Base-by-base conservation (phyloP, 2,888 invertebrate species). In the Caenorhabditis sp. region DNA sequence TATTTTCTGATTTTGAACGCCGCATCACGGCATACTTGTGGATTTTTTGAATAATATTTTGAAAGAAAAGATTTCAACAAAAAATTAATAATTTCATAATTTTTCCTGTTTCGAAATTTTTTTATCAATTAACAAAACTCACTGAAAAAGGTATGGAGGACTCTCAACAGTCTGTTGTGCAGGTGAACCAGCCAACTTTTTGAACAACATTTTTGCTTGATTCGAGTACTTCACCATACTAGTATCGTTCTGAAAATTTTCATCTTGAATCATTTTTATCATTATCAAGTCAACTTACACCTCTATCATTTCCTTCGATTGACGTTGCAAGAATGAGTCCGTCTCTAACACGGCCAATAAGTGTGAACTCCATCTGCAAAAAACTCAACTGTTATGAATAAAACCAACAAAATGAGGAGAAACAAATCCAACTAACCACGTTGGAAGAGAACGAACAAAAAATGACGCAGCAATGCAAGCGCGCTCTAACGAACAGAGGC, bases 141-240 rank as follows among this genome's bases (percentile, higher is more conserved):
- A 99, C 97, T 99, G 97, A 90, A 99, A 99, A 88, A 96, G 92
- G 91, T 93, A 97, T 71, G 94, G 93, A 79, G 96, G 97, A 69
- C 95, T 95, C 91, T 99, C 97, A 87, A 99, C 94, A 85, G 95
- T 94, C 90, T 97, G 96, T 88, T 93, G 92, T 36, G 92, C 90
- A 70, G 97, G 97, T 69, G 97, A 95, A 87, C 94, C 92, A 81
- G 93, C 93, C 87, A 99, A 91, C 90, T 96, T 96, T 86, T 94
- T 92, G 90, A 99, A 97, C 85, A 99, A 91, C 93, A 96, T 93
- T 91, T 99, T 99, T 49, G 99, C 99, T 91, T 99, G 97, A 89
- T 95, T 97, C 89, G 97, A 97, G 89, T 97, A 99, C 89, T 99
- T 97, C 89, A 96, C 90, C 88, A 97, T 92, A 90, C 92, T 95